Evolutionary conservation across 1,140 invertebrate species (phyloP).

Genomic region (Ips nitidus): DNA sequence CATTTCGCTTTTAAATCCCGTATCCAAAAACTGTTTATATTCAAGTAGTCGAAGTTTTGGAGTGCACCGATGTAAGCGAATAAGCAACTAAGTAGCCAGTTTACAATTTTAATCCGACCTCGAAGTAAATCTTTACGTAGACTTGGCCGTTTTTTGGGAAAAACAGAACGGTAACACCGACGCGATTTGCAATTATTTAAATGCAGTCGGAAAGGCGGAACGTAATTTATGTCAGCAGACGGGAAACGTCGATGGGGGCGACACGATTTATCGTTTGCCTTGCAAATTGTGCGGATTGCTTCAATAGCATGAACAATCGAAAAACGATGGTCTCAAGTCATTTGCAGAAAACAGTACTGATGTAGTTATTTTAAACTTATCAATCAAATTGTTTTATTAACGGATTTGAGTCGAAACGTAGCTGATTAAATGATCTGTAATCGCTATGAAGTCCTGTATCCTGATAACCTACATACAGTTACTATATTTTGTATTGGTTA

Average conservation of each 20-base stretch:
- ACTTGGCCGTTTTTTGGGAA: not conserved
- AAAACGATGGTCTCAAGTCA: not conserved
- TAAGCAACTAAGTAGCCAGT: not conserved
- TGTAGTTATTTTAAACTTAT: too few relatives aligned
- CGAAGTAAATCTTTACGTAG: slow-evolving; percentile 1
- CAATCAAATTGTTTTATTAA: too few relatives aligned
- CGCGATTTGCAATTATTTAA: slow-evolving; percentile 22
- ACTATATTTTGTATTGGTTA: too few relatives aligned
- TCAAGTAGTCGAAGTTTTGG: too few relatives aligned
- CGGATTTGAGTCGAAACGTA: too few relatives aligned
- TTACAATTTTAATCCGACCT: slow-evolving; percentile 1
- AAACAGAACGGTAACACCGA: not conserved
- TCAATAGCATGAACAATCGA: slow-evolving; percentile 9
- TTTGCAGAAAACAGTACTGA: too few relatives aligned
- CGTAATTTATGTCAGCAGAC: slow-evolving; percentile 19
- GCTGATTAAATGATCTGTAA: too few relatives aligned
- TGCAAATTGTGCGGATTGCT: slow-evolving; percentile 21
- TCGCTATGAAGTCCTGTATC: too few relatives aligned
- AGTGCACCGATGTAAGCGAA: not conserved
- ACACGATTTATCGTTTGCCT: slow-evolving; percentile 26
- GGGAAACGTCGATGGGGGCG: slow-evolving; percentile 16
- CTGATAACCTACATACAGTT: too few relatives aligned
- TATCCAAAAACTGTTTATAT: too few relatives aligned
- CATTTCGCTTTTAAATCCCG: too few relatives aligned
- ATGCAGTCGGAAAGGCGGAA: slow-evolving; percentile 13